Evolutionary conservation across 1,140 invertebrate genomes (phyloP).

Genomic region (Octopus bimaculoides): DNA sequence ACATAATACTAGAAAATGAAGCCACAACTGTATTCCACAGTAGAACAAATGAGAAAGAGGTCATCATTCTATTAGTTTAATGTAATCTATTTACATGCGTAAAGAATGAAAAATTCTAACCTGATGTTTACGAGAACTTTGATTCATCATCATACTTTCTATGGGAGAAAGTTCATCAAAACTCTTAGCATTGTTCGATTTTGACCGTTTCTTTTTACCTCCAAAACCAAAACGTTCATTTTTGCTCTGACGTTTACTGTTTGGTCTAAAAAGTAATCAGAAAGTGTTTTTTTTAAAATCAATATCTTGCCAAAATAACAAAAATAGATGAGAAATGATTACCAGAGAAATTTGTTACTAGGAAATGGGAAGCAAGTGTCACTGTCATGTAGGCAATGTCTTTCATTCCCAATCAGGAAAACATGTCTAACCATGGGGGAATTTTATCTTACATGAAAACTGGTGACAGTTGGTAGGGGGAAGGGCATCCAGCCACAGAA

Average conservation of each 20-base stretch:
- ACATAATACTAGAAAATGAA: no score
- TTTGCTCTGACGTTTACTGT: constrained; percentile 65
- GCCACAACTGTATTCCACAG: neutral
- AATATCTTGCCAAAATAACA: no score
- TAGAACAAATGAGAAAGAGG: neutral
- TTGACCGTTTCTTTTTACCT: constrained; percentile 87
- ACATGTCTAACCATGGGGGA: no score
- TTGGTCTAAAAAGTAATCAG: constrained; percentile 22
- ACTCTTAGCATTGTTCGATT: constrained; percentile 72
- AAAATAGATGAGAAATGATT: no score
- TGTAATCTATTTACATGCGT: neutral
- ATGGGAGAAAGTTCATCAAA: neutral
- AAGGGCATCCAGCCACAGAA: no score
- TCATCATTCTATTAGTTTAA: neutral
- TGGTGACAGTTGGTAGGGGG: no score
- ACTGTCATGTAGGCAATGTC: no score
- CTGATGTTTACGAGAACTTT: neutral
- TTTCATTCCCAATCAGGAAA: no score
- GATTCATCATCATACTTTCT: constrained; percentile 8
- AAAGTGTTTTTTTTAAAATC: no score
- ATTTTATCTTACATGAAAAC: no score
- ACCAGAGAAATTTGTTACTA: no score
- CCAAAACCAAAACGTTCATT: constrained; percentile 92
- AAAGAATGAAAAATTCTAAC: neutral
- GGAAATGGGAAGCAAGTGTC: no score